Evolutionary conservation across 2,113 vertebrate genomes (phyloP), one percentile per base, ranked within the genome.

Genomic region (Argyrosomus japonicus): DNA sequence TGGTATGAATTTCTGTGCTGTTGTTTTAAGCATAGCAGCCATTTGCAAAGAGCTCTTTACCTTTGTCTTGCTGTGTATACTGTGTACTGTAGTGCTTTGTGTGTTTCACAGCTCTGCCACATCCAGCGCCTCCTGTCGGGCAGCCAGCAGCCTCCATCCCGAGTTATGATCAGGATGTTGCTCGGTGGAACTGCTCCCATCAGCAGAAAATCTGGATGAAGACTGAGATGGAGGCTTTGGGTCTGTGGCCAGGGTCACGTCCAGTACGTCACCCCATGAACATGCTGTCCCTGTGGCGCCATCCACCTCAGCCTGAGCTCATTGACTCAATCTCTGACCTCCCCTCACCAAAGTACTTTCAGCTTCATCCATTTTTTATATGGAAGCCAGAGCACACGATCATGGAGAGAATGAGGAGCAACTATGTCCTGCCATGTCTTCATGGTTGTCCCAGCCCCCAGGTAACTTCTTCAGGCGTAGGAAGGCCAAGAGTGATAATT

Each of bases 151-250:
- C 60, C 6, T 40, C 48, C 17, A 29, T 13, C 13, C 27, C 32
- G 1, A 17, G 5, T 0, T 32, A 32, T 14, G 56, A 29, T 29
- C 70, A 73, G 36, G 70, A 73, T 60, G 43, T 61, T n/a, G 72
- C 12, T 0, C 43, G 19, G 73, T 77, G 75, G 75, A 77, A 56
- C 50, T 67, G 75, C 51, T 77, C 75, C 18, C 51, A 32, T 0
- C 75, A 77, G 6, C 62, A 77, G 25, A 47, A 9, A 19, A 14
- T 47, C 0, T 76, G 74, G 62, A 76, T 76, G 74, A 76, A 56
- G n/a, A 45, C n/a, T 25, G 74, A 76, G 27, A 10, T 76, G 15
- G n/a, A 77, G n/a, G 15, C 17, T 3, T 15, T 54, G 5, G 62
- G 75, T 2, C 36, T 77, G 17, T 77, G 75, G 75, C 75, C 36